phyloP scores from a whole-genome alignment of 2,888 invertebrate genomes.

The Octonoba sinensis region DNA sequence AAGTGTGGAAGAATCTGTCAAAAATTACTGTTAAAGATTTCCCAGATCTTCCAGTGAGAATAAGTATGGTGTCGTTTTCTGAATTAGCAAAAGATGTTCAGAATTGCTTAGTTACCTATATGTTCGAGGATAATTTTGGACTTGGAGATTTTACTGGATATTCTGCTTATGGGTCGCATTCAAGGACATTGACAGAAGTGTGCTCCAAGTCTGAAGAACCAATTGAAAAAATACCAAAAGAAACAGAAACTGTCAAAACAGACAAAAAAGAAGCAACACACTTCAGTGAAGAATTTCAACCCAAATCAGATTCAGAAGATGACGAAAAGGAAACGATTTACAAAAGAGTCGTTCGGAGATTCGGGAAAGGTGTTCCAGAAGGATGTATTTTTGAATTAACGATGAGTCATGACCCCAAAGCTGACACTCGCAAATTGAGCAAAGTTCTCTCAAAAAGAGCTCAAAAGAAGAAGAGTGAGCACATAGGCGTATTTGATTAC shows the following conservation, averaged over 20 bases:
- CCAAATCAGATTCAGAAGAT: not conserved
- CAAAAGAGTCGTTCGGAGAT: slow-evolving; percentile 15
- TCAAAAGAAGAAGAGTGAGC: not conserved
- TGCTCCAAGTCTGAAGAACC: not conserved
- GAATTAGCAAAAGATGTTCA: not conserved
- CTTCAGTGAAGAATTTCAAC: too few relatives aligned
- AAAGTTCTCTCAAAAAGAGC: not conserved
- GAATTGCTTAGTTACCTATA: not conserved
- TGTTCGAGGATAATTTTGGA: not conserved
- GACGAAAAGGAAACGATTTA: not conserved
- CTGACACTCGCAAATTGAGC: not conserved
- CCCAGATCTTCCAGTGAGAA: not conserved
- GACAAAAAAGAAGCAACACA: not conserved
- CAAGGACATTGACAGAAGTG: not conserved
- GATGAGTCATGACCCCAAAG: slow-evolving; percentile 1
- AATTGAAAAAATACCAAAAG: too few relatives aligned
- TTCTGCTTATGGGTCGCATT: too few relatives aligned
- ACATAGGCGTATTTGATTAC: not conserved
- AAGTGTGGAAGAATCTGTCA: not conserved
- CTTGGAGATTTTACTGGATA: too few relatives aligned
- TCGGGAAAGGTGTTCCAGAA: slow-evolving; percentile 50
- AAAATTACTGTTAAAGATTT: not conserved
- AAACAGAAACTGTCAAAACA: too few relatives aligned
- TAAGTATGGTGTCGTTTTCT: not conserved
- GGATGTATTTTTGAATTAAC: slow-evolving; percentile 24